Conservation (phyloP, 1,140 invertebrate genomes). For the Trinorchestia longiramus region DNA sequence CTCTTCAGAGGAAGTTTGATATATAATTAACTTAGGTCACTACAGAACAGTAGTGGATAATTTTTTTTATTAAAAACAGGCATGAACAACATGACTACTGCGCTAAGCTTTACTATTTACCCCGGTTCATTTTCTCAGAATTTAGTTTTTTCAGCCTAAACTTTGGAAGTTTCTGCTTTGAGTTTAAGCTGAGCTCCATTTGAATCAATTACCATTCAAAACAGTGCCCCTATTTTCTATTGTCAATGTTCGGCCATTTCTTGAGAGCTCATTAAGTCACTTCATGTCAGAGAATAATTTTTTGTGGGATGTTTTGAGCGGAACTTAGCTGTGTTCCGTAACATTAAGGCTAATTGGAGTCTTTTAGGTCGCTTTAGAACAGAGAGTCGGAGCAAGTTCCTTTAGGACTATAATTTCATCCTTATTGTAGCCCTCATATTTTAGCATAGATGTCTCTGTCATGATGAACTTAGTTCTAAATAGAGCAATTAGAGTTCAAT, state of each 20-base stretch:
- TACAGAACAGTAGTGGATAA: not conserved
- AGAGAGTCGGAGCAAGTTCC: constrained; percentile 39
- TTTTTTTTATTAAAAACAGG: not conserved
- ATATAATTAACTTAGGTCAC: not conserved
- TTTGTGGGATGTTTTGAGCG: not conserved
- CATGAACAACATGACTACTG: not conserved
- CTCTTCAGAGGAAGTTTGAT: not conserved
- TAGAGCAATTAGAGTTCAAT: constrained; percentile 17
- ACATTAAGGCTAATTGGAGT: constrained; percentile 40
- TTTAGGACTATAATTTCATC: constrained; percentile 36
- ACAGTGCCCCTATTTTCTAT: not conserved
- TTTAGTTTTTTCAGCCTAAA: not conserved
- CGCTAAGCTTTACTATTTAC: not conserved
- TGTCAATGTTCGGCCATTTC: constrained; percentile 5
- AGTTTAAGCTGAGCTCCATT: not conserved
- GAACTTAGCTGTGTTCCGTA: constrained; percentile 24
- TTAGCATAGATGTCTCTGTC: constrained; percentile 52
- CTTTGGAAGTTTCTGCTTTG: not conserved
- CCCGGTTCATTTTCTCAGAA: not conserved
- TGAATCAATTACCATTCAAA: constrained; percentile 41
- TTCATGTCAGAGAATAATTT: not conserved
- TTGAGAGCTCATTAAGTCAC: constrained; percentile 4
- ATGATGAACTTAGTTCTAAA: constrained; percentile 48
- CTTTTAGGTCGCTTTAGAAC: constrained; percentile 35
- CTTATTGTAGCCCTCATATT: constrained; percentile 50